These are phyloP conservation scores for Novumbra hubbsi DNA, from an alignment of 2,797 vertebrate species.

Conservation along the genomic window DNA sequence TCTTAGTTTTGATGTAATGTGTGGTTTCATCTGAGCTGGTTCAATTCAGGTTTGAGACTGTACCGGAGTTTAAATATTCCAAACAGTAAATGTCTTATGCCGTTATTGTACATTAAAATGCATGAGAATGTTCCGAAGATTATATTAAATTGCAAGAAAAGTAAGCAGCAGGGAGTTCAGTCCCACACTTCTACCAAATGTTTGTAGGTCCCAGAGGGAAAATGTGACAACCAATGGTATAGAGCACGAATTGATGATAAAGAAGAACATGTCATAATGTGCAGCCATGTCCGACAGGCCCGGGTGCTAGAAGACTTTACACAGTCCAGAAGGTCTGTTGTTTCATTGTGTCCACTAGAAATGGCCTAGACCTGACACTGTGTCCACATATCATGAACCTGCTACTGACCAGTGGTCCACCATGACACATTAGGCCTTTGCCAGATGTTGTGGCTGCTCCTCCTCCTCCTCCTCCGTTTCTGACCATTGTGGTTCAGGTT, in stretches of 20 bases:
- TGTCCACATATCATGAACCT: background rate
- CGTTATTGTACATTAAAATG: too few species aligned
- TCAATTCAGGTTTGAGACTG: too few species aligned
- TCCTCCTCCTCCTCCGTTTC: slow-evolving; percentile 1
- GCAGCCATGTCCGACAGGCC: background rate
- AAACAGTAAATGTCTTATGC: too few species aligned
- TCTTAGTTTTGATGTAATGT: too few species aligned
- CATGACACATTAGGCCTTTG: slow-evolving; percentile 7
- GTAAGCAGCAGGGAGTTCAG: too few species aligned
- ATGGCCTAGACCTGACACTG: background rate
- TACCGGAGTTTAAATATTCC: too few species aligned
- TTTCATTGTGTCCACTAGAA: background rate
- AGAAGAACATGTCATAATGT: background rate
- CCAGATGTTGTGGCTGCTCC: background rate
- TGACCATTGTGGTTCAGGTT: background rate
- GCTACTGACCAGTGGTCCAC: background rate
- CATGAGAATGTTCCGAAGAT: too few species aligned
- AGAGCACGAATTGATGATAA: background rate
- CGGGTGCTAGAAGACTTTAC: background rate
- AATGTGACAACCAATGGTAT: background rate
- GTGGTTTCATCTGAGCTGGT: too few species aligned
- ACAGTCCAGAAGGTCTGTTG: background rate
- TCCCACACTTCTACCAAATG: too few species aligned
- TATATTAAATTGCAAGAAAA: too few species aligned
- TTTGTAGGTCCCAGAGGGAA: too few species aligned